Evolutionary conservation across 2,888 invertebrate genomes (phyloP).

Genomic region (Alloplasta piceator): DNA sequence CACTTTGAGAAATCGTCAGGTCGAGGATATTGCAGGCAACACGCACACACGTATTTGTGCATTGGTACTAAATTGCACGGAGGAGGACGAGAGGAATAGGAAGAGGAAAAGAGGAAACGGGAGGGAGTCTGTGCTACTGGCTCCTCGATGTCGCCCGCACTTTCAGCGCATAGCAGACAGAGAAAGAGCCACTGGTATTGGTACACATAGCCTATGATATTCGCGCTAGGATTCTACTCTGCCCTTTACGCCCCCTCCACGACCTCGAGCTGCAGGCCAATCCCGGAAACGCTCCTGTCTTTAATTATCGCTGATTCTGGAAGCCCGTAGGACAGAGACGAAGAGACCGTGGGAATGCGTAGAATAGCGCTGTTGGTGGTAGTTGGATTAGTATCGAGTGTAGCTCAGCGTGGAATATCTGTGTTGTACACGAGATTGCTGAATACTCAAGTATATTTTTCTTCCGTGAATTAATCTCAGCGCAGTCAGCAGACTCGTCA

Average conservation of each 20-base stretch:
- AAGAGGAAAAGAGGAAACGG: conserved; percentile 19
- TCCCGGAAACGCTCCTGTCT: conserved; percentile 72
- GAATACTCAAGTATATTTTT: conserved; percentile 30
- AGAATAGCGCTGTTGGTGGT: conserved; percentile 35
- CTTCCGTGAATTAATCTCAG: conserved; percentile 22
- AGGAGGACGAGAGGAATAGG: conserved; percentile 19
- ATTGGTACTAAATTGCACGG: conserved; percentile 56
- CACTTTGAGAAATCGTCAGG: conserved; percentile 25
- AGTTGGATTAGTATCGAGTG: conserved; percentile 12
- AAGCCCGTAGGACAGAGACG: conserved; percentile 45
- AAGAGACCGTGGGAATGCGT: conserved; percentile 24
- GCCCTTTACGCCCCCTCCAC: conserved; percentile 68
- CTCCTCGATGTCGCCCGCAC: conserved; percentile 72
- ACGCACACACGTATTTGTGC: conserved; percentile 64
- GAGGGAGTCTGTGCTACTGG: conserved; percentile 51
- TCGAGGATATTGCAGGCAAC: conserved; percentile 55
- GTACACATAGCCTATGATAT: conserved; percentile 33
- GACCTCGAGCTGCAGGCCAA: conserved; percentile 74
- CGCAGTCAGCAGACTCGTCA: conserved; percentile 19
- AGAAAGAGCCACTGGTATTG: conserved; percentile 36
- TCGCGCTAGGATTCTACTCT: conserved; percentile 28
- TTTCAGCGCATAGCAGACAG: conserved; percentile 65
- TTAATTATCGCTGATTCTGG: conserved; percentile 68
- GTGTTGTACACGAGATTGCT: conserved; percentile 22
- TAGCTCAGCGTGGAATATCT: conserved; percentile 1